These are phyloP conservation scores for Semicossyphus pulcher DNA, from an alignment of 2,113 vertebrate species.

Conservation along the genomic window DNA sequence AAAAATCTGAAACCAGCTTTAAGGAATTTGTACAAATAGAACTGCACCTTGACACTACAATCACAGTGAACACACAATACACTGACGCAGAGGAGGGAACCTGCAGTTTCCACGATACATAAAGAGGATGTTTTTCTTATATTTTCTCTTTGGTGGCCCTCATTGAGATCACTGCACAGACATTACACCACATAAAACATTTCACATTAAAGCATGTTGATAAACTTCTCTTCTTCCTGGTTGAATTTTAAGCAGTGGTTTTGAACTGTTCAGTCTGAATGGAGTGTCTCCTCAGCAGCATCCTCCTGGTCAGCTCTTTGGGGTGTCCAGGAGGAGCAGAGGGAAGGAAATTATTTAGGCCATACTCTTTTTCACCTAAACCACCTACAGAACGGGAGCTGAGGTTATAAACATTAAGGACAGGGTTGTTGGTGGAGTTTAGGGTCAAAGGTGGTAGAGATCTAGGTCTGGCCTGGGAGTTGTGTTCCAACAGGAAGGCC, in stretches of 20 bases:
- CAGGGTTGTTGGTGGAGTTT: slow-evolving; percentile 69
- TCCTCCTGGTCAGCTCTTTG: slow-evolving; percentile 84
- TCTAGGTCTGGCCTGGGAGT: slow-evolving; percentile 79
- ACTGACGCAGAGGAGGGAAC: slow-evolving; percentile 24
- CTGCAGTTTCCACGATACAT: background rate
- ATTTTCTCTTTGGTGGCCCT: background rate
- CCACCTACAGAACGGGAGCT: slow-evolving; percentile 57
- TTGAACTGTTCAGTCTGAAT: slow-evolving; percentile 90
- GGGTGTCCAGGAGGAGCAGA: slow-evolving; percentile 85
- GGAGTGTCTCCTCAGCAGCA: slow-evolving; percentile 90
- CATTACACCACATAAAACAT: slow-evolving; percentile 14
- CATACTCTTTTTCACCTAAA: slow-evolving; percentile 76
- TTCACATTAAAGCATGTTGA: background rate
- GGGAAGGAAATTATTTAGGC: slow-evolving; percentile 81
- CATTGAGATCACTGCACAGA: slow-evolving; percentile 34
- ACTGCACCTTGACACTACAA: slow-evolving; percentile 3
- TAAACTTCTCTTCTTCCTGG: background rate
- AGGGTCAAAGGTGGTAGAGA: slow-evolving; percentile 89
- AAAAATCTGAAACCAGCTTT: background rate
- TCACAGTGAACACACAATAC: slow-evolving; percentile 6
- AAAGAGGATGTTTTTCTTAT: background rate
- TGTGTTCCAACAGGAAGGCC: slow-evolving; percentile 80
- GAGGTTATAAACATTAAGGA: slow-evolving; percentile 46
- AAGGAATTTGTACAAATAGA: background rate
- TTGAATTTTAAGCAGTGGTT: slow-evolving; percentile 65